phyloP scores from a whole-genome alignment of 1,140 invertebrate genomes.

The Gyrodactylus salaris region DNA sequence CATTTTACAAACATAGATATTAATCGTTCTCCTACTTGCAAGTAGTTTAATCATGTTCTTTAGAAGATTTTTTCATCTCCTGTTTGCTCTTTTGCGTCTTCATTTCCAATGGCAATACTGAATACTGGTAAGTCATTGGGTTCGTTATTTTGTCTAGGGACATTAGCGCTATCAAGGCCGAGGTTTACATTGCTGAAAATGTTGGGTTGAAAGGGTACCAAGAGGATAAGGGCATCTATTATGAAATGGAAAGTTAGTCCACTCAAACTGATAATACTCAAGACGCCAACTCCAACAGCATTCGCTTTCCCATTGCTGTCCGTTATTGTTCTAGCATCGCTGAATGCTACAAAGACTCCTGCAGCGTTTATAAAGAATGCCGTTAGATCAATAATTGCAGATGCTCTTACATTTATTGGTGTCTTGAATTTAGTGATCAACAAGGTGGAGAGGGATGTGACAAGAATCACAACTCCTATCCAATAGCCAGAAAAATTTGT shows the following conservation, averaged over 20 bases:
- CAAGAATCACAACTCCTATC: background rate
- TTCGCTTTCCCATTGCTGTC: background rate
- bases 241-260: background rate
- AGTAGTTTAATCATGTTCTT: no score
- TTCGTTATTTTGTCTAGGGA: background rate
- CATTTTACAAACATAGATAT: no score
- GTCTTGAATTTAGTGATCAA: background rate
- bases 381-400: background rate
- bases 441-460: background rate
- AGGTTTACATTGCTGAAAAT: background rate
- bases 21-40: no score
- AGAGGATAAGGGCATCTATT: background rate
- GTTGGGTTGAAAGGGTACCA: background rate
- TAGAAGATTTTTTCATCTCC: no score
- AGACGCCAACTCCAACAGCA: background rate
- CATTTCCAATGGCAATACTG: no score
- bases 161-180: background rate
- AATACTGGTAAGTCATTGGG: no score
- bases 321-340: background rate
- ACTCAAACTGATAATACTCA: background rate
- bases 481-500: background rate
- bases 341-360: background rate
- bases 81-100: no score
- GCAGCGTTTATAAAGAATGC: background rate
- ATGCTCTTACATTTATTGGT: background rate